Conservation (phyloP, 2,797 vertebrate genomes). For the Alfaro cultratus region DNA sequence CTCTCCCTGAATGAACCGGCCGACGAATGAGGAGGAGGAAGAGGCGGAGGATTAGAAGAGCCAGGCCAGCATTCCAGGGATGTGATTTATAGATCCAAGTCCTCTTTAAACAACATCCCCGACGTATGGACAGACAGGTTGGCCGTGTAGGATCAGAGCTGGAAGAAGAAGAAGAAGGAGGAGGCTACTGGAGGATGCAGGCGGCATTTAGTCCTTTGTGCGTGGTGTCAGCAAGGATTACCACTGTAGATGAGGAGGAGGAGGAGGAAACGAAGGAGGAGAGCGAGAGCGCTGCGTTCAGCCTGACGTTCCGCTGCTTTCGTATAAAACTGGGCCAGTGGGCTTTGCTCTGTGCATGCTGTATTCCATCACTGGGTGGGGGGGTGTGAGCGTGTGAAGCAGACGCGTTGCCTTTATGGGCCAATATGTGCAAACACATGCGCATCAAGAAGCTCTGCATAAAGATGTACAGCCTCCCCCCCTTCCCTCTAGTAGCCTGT, state of each 20-base stretch:
- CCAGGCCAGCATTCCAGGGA: conserved; percentile 56
- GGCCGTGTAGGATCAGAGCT: conserved; percentile 42
- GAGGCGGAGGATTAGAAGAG: conserved; percentile 42
- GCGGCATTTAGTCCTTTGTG: conserved; percentile 73
- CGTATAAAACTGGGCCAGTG: conserved; percentile 46
- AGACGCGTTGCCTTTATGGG: conserved; percentile 42
- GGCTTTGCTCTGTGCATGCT: conserved; percentile 39
- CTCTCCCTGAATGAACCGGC: conserved; percentile 60
- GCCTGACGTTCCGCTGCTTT: conserved; percentile 45
- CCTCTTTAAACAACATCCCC: conserved; percentile 50
- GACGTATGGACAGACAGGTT: conserved; percentile 30
- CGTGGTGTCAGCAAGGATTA: conserved; percentile 81
- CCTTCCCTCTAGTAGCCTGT: conserved; percentile 31
- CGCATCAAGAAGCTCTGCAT: conserved; percentile 42
- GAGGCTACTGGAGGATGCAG: conserved; percentile 58
- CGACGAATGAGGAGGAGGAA: conserved; percentile 27
- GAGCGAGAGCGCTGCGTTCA: conserved; percentile 59
- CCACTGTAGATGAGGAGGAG: conserved; percentile 48
- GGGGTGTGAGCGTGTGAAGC: conserved; percentile 29
- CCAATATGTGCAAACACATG: conserved; percentile 56
- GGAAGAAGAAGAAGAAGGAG: conserved; percentile 33
- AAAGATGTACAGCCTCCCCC: conserved; percentile 46
- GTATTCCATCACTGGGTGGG: conserved; percentile 45
- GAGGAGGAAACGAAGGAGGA: conserved; percentile 48
- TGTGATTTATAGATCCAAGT: conserved; percentile 43